Percentiles rank a stretch among this genome's conserved stretches.
phyloP scores from a whole-genome alignment of 2,888 invertebrate species.

The Sicus ferrugineus region DNA sequence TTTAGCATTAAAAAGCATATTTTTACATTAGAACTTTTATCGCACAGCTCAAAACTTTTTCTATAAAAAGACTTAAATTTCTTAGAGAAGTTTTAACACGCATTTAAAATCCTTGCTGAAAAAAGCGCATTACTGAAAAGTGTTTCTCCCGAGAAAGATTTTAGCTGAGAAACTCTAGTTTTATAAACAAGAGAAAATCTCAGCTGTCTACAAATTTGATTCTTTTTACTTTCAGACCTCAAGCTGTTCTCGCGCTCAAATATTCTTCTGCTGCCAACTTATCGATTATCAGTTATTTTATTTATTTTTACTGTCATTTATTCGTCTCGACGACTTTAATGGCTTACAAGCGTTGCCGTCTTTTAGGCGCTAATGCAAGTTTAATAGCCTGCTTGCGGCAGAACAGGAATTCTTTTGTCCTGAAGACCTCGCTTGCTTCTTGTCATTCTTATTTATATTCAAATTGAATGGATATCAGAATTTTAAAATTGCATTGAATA shows the following conservation, averaged over 20 bases:
- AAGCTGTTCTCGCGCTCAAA: background rate
- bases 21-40: too few species aligned
- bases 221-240: background rate
- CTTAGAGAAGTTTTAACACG: too few species aligned
- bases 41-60: constrained; percentile 17
- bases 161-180: too few species aligned
- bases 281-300: background rate
- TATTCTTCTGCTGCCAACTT: background rate
- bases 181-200: too few species aligned
- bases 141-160: too few species aligned
- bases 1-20: too few species aligned
- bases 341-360: background rate
- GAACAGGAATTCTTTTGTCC: background rate
- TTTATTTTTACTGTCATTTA: background rate
- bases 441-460: background rate
- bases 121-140: too few species aligned
- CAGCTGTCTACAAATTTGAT: too few species aligned
- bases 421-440: background rate
- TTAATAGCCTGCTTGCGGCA: background rate
- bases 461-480: background rate
- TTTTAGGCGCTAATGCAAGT: constrained; percentile 7
- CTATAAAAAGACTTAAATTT: constrained; percentile 1
- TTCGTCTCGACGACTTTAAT: constrained; percentile 5
- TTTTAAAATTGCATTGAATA: too few species aligned
- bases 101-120: too few species aligned